These are phyloP conservation scores for Leucophenga maculata DNA, from an alignment of 2,888 invertebrate genomes.

Conservation along the genomic window DNA sequence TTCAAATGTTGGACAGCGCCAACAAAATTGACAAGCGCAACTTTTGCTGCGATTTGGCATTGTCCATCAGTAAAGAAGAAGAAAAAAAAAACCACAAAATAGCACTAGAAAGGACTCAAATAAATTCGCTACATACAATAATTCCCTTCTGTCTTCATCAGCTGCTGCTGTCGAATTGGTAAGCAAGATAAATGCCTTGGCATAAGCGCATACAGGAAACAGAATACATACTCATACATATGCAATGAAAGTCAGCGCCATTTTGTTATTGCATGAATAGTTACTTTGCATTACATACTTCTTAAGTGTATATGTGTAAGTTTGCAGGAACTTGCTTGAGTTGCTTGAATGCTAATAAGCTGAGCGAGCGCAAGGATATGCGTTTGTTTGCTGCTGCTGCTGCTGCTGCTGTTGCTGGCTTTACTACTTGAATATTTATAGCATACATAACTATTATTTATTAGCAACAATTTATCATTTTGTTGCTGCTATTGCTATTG, in stretches of 20 bases:
- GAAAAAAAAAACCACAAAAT: not conserved
- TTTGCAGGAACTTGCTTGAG: too few species aligned
- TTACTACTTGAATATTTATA: slow-evolving; percentile 62
- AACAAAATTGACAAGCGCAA: not conserved
- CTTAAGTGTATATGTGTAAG: too few species aligned
- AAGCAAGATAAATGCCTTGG: slow-evolving; percentile 6
- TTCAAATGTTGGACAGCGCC: not conserved
- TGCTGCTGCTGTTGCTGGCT: slow-evolving; percentile 34
- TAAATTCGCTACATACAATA: too few species aligned
- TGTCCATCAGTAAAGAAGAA: too few species aligned
- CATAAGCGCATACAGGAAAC: not conserved
- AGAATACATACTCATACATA: not conserved
- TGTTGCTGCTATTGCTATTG: slow-evolving; percentile 3
- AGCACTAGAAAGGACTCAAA: not conserved
- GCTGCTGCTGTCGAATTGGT: not conserved
- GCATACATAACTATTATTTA: slow-evolving; percentile 67
- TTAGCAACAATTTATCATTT: slow-evolving; percentile 20
- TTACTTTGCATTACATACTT: too few species aligned
- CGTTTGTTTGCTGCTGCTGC: slow-evolving; percentile 15
- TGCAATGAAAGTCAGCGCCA: not conserved
- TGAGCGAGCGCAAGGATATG: not conserved
- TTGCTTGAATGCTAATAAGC: too few species aligned
- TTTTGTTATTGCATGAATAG: not conserved
- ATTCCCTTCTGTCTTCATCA: too few species aligned
- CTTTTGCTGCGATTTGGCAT: too few species aligned